phyloP scores from a whole-genome alignment of 2,888 invertebrate genomes.

The Cancer borealis region DNA sequence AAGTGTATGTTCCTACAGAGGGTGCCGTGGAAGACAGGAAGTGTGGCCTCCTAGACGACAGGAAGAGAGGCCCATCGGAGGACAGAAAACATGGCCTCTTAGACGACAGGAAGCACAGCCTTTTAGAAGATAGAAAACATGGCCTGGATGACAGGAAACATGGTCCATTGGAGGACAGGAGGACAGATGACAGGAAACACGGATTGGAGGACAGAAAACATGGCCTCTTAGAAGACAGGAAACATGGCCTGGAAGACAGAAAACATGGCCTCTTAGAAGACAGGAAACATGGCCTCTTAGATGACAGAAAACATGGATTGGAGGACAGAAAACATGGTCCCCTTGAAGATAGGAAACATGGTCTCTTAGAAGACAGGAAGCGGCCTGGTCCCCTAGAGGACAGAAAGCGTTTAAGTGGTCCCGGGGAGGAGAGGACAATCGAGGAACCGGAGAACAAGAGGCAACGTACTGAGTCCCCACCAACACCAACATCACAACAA shows the following conservation, averaged over 20 bases:
- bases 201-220: not conserved
- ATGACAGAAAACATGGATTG: not conserved
- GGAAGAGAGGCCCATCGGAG: not conserved
- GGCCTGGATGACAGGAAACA: not conserved
- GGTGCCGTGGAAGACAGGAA: not conserved
- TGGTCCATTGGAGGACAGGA: not conserved
- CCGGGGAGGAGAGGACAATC: not conserved
- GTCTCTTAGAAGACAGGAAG: not conserved
- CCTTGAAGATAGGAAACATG: not conserved
- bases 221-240: not conserved
- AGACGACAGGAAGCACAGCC: slow-evolving; percentile 51
- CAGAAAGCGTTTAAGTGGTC: slow-evolving; percentile 24
- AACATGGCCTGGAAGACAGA: slow-evolving; percentile 16
- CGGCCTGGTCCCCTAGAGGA: slow-evolving; percentile 27
- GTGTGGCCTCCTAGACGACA: not conserved
- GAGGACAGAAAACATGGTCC: slow-evolving; percentile 4
- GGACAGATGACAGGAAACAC: not conserved
- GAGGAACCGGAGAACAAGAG: slow-evolving; percentile 53
- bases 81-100: not conserved
- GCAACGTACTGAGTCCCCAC: slow-evolving; percentile 47
- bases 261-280: slow-evolving; percentile 30
- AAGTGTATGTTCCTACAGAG: not conserved
- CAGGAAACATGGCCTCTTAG: slow-evolving; percentile 39
- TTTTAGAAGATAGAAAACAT: slow-evolving; percentile 23
- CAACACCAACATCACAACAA: slow-evolving; percentile 25